Evolutionary conservation across 2,888 invertebrate species (phyloP), one percentile per base, ranked within the genome.

Genomic region (Pyrochroa serraticornis): DNA sequence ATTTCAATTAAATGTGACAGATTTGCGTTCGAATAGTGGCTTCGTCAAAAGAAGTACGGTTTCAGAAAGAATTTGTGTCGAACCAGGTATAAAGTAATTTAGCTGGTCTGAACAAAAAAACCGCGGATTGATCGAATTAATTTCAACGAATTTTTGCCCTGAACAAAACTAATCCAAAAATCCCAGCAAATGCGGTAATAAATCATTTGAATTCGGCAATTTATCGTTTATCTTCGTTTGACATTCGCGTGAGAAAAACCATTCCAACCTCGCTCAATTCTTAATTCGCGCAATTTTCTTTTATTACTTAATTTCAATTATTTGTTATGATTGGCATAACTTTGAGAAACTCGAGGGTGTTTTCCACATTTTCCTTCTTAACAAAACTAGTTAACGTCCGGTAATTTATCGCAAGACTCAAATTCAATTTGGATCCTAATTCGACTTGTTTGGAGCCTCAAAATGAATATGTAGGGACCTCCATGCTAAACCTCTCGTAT

Each of bases 181-280:
- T 51, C 14, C 37, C 35, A 33, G 51, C 42, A 51, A 51, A 51
- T 51, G 42, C 43, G 35, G 36, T 33, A 31, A 53, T 58, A 58
- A 58, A 58, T 58, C 52, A 53, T 58, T 47, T 48, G 39, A 58
- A 58, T 58, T 58, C 58, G 42, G 47, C 42, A 56, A 37, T 48
- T 31, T 52, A 58, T 53, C 58, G 53, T 52, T 53, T 53, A 53
- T 58, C 58, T 53, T 52, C 47, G 47, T 37, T 33, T 51, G 57
- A 57, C 57, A 51, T 33, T 46, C 51, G 47, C 45, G 57, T 57
- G 42, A 46, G 43, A 57, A 51, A 46, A 54, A 54, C 47, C 46
- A 52, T 51, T 51, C 31, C 43, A 35, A n/a, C 9, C 37, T 22
- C 50, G 31, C 43, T 51, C 43, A 30, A 12, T 51, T 51, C 43